Base-by-base conservation (phyloP, 2,113 vertebrate species). In the Hylia prasina region DNA sequence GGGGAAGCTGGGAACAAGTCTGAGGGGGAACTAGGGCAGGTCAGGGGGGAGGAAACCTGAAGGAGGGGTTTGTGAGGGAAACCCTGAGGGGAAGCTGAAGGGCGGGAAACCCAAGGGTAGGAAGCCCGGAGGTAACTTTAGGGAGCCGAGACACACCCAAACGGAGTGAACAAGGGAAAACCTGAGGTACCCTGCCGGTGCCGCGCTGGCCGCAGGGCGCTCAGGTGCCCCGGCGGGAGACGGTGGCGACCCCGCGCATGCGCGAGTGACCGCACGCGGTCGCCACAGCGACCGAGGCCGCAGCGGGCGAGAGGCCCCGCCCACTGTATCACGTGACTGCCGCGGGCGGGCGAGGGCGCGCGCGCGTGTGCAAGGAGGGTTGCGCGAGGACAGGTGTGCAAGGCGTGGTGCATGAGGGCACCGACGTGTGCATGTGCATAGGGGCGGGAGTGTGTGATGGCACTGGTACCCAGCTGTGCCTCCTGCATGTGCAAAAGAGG, bases 241-340 rank as follows among this genome's bases (percentile, higher is more conserved):
- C 19, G 31, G n/a, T 1, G 25, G 37, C 13, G 6, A 9, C 25
- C 4, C 28, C 5, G 70, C 88, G 63, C 79, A 58, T 31, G 93
- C 76, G 81, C 70, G 13, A 18, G 21, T 2, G 15, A 3, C 20
- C 1, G 9, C 24, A 15, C 19, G n/a, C 31, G 12, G 25, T 30
- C 64, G 10, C 69, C 80, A 6, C 2, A 12, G 70, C 58, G 45
- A 81, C 57, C 7, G 27, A 23, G 4, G 15, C 30, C 1, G 30
- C 48, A 4, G 2, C 1, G 17, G 22, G 14, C 6, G 5, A 7
- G 1, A 23, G 23, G n/a, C 72, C 48, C 60, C 39, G 78, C 82
- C 91, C 63, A 5, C 0, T 0, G 15, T 0, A 2, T 15, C 87
- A 60, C 77, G 64, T 66, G 69, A 51, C 21, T 0, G 13, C 6